Conservation (phyloP, 2,113 vertebrate genomes). For the Burhinus oedicnemus region DNA sequence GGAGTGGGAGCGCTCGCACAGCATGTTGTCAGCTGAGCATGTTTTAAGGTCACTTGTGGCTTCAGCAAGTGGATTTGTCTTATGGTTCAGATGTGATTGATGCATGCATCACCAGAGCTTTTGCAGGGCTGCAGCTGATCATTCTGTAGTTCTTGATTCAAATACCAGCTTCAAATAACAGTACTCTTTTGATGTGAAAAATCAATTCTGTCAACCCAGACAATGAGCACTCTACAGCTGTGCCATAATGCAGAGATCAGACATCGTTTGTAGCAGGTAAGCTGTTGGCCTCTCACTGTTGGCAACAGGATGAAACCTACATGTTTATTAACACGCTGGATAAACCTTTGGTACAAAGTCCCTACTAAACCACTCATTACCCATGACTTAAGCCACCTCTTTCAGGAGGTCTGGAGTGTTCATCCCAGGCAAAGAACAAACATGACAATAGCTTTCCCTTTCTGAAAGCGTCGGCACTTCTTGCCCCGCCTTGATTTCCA, state of each 20-base stretch:
- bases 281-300: neutral
- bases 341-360: neutral
- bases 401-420: neutral
- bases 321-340: neutral
- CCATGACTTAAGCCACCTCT: neutral
- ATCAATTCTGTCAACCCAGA: fast-evolving
- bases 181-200: neutral
- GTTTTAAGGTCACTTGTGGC: neutral
- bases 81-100: neutral
- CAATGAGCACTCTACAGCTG: fast-evolving
- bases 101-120: neutral
- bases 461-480: neutral
- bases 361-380: neutral
- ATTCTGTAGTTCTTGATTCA: neutral
- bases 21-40: fast-evolving
- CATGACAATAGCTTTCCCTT: neutral
- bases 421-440: neutral
- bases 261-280: fast-evolving
- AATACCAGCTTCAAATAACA: neutral
- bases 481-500: neutral
- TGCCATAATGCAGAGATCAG: neutral
- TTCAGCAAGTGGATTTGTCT: neutral
- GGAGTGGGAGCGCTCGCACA: neutral
- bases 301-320: neutral
- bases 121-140: neutral